phyloP scores from a whole-genome alignment of 2,797 vertebrate genomes.

The Falco cherrug region DNA sequence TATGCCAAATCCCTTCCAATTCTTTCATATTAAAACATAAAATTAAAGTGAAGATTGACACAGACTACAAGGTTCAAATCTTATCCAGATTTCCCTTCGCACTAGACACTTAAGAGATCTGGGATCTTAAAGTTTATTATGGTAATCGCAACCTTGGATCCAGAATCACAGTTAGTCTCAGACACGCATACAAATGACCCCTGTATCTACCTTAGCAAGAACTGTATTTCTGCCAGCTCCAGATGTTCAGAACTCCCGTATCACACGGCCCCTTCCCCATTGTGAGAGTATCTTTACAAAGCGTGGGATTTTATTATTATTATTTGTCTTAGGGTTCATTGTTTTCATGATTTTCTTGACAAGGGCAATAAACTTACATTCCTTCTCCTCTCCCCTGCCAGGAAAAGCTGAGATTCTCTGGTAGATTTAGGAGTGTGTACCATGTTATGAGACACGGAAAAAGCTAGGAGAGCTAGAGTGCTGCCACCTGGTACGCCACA shows the following conservation, averaged over 20 bases:
- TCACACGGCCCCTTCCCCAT: not conserved
- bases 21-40: not conserved
- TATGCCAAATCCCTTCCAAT: not conserved
- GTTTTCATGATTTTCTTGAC: slow-evolving; percentile 29
- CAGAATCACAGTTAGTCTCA: not conserved
- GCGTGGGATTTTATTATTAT: not conserved
- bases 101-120: not conserved
- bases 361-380: slow-evolving; percentile 17
- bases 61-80: not conserved
- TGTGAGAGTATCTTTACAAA: not conserved
- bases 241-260: not conserved
- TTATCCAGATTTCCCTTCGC: not conserved
- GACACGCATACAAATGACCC: not conserved
- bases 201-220: not conserved
- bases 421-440: not conserved
- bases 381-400: not conserved
- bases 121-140: not conserved
- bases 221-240: not conserved
- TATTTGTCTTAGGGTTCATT: slow-evolving; percentile 1
- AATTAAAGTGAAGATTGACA: not conserved
- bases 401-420: slow-evolving; percentile 15
- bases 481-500: slow-evolving; percentile 26
- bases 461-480: not conserved
- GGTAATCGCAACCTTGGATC: not conserved
- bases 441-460: not conserved